Percentiles rank a stretch among this genome's conserved stretches.
Conservation (phyloP, 2,113 vertebrate genomes). For the Nothoprocta perdicaria region DNA sequence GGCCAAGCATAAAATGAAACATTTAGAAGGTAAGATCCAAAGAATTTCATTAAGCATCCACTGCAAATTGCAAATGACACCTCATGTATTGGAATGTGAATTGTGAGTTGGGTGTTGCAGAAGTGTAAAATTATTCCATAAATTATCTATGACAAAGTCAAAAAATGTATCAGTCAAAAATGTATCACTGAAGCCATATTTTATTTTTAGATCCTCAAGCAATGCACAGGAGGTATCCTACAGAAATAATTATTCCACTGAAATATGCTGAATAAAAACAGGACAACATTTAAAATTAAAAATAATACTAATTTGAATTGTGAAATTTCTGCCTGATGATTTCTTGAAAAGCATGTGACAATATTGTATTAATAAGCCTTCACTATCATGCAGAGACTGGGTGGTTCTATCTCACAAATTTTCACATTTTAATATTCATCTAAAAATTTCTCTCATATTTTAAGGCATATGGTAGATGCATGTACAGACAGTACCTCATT, state of each 20-base stretch:
- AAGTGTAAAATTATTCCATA: slow-evolving; percentile 75
- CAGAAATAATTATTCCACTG: slow-evolving; percentile 32
- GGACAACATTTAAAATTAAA: not conserved
- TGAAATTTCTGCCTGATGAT: not conserved
- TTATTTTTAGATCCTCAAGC: slow-evolving; percentile 72
- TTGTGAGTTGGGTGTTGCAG: slow-evolving; percentile 60
- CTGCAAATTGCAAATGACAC: slow-evolving; percentile 70
- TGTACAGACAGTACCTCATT: not conserved
- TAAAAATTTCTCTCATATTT: not conserved
- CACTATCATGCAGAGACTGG: not conserved
- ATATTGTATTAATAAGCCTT: slow-evolving; percentile 10
- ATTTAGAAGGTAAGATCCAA: slow-evolving; percentile 68
- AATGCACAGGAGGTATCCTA: slow-evolving; percentile 8
- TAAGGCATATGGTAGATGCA: not conserved
- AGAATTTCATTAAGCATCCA: slow-evolving; percentile 73
- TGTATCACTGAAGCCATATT: slow-evolving; percentile 20
- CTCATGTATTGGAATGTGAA: slow-evolving; percentile 68
- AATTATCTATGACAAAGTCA: slow-evolving; percentile 72
- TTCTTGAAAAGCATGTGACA: not conserved
- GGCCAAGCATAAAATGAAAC: slow-evolving; percentile 74
- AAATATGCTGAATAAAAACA: not conserved
- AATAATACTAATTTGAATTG: not conserved
- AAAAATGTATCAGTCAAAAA: slow-evolving; percentile 67
- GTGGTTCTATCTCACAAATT: not conserved
- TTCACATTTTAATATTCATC: slow-evolving; percentile 13